Percentiles rank a stretch among this genome's conserved stretches.
These are phyloP conservation scores for Aix galericulata DNA, from an alignment of 2,113 vertebrate species.

Conservation along the genomic window DNA sequence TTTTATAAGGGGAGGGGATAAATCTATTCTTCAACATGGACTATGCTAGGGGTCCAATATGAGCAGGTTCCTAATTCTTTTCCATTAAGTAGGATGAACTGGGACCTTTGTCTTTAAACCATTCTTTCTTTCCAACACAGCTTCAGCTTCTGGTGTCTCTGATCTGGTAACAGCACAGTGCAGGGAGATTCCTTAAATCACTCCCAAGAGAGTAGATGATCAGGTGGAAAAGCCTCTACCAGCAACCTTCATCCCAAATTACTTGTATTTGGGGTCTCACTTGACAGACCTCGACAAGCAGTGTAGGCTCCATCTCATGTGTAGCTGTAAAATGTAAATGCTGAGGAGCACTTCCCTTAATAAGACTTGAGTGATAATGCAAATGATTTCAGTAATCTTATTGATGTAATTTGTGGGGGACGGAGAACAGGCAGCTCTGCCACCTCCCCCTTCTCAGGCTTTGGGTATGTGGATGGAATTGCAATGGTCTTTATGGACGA, in stretches of 20 bases:
- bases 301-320: rapidly evolving
- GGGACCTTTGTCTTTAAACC: not conserved
- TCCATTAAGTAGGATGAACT: not conserved
- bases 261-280: not conserved
- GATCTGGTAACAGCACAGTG: not conserved
- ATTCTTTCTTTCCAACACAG: not conserved
- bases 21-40: not conserved
- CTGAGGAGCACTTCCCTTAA: not conserved
- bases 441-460: slow-evolving; percentile 23
- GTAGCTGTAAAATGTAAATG: not conserved
- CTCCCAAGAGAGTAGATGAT: not conserved
- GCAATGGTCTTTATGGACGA: slow-evolving; percentile 33
- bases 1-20: not conserved
- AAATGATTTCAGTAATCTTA: not conserved
- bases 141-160: not conserved
- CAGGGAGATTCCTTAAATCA: not conserved
- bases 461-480: slow-evolving; percentile 36
- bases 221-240: not conserved
- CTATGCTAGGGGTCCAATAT: not conserved
- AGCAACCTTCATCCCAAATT: not conserved
- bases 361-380: not conserved
- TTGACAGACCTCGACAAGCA: not conserved
- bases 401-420: not conserved
- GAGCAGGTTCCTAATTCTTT: not conserved
- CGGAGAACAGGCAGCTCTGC: not conserved